phyloP scores from a whole-genome alignment of 2,797 vertebrate genomes.

The Eleutherodactylus coqui region DNA sequence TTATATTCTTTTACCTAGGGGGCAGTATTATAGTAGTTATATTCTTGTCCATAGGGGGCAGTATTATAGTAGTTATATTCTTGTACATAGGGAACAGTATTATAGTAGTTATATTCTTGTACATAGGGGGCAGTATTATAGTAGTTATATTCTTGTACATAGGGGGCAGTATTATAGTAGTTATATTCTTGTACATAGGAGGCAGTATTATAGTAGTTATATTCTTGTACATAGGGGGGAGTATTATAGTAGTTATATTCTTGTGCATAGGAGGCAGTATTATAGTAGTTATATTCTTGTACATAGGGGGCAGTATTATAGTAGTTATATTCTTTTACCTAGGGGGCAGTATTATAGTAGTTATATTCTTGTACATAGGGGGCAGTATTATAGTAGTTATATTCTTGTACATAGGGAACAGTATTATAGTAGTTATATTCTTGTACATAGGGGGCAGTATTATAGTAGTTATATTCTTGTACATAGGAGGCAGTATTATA shows the following conservation, averaged over 20 bases:
- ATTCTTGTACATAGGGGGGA: conserved; percentile 1
- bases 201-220: conserved; percentile 19
- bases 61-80: conserved; percentile 5
- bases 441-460: conserved; percentile 5
- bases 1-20: conserved; percentile 7
- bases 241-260: conserved; percentile 13
- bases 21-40: conserved; percentile 4
- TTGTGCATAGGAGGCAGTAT: background rate
- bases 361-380: conserved; percentile 2
- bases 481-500: conserved; percentile 1
- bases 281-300: conserved; percentile 9
- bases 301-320: background rate
- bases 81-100: background rate
- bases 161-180: conserved; percentile 18
- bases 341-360: conserved; percentile 1
- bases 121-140: conserved; percentile 3
- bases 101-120: conserved; percentile 9
- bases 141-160: conserved; percentile 24
- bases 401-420: background rate
- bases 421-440: conserved; percentile 27
- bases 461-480: conserved; percentile 13
- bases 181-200: conserved; percentile 15
- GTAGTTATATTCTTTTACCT: conserved; percentile 8
- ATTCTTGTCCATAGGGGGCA: background rate
- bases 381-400: conserved; percentile 1